Evolutionary conservation across 2,797 vertebrate genomes (phyloP).

Genomic region (Tinamus major): DNA sequence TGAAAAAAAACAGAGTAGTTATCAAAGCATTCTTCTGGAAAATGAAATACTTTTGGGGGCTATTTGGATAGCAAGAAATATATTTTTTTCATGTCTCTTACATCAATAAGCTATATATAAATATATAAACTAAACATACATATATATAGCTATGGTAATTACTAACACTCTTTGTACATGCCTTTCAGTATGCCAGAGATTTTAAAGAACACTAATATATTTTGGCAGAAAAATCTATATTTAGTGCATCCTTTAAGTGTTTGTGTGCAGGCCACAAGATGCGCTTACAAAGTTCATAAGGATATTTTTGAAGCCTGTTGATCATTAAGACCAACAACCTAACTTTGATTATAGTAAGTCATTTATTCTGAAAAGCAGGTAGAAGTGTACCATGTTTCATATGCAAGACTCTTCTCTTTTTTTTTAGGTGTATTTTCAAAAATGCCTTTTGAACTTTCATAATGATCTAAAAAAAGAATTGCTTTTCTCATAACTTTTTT

Average conservation of each 20-base stretch:
- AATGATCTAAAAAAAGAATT: too few species aligned
- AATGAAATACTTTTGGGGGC: background rate
- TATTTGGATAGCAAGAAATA: background rate
- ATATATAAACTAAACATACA: background rate
- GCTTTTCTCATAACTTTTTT: background rate
- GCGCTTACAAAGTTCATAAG: background rate
- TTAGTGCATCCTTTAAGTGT: background rate
- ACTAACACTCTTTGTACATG: background rate
- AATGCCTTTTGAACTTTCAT: background rate
- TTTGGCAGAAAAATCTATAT: background rate
- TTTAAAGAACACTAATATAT: background rate
- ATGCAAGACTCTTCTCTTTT: background rate
- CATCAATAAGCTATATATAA: background rate
- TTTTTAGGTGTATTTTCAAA: background rate
- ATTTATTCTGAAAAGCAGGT: background rate
- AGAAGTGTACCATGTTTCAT: background rate
- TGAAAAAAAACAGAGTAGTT: background rate
- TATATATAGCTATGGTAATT: background rate
- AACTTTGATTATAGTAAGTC: background rate
- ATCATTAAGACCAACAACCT: background rate
- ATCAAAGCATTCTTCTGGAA: background rate
- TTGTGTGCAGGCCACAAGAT: background rate
- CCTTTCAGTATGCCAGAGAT: background rate
- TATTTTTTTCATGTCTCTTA: background rate
- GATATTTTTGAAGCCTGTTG: background rate